Percentiles rank a stretch among this genome's conserved stretches.
phyloP scores from a whole-genome alignment of 2,797 vertebrate species.

The Tokudaia muenninki region DNA sequence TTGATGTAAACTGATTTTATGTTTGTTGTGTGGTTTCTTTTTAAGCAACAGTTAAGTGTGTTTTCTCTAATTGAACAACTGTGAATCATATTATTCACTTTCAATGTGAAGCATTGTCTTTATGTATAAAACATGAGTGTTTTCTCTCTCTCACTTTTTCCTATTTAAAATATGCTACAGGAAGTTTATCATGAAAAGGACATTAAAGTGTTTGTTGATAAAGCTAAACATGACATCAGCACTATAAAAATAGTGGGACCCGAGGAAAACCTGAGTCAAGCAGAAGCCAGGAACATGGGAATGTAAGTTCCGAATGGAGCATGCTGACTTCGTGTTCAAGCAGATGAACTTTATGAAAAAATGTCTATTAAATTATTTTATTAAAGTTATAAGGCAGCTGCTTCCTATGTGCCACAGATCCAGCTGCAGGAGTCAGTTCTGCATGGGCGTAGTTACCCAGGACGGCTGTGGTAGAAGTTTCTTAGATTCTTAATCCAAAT shows the following conservation, averaged over 20 bases:
- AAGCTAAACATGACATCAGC: constrained; percentile 91
- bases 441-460: background rate
- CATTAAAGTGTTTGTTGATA: constrained; percentile 96
- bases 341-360: constrained; percentile 23
- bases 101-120: background rate
- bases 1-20: background rate
- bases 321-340: constrained; percentile 23
- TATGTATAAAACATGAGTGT: background rate
- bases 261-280: constrained; percentile 97
- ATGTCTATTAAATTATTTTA: background rate
- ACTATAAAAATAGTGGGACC: constrained; percentile 97
- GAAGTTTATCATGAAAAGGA: constrained; percentile 99
- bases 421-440: background rate
- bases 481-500: constrained; percentile 23
- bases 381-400: background rate
- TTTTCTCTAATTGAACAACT: constrained; percentile 32
- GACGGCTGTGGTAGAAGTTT: background rate
- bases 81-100: background rate
- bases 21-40: background rate
- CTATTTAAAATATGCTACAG: constrained; percentile 88
- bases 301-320: constrained; percentile 90
- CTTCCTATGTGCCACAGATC: background rate
- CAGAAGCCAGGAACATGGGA: constrained; percentile 98
- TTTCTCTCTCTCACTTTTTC: constrained; percentile 64
- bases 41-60: background rate